Conservation (phyloP, 1,140 invertebrate genomes). For the Nasonia longicornis region DNA sequence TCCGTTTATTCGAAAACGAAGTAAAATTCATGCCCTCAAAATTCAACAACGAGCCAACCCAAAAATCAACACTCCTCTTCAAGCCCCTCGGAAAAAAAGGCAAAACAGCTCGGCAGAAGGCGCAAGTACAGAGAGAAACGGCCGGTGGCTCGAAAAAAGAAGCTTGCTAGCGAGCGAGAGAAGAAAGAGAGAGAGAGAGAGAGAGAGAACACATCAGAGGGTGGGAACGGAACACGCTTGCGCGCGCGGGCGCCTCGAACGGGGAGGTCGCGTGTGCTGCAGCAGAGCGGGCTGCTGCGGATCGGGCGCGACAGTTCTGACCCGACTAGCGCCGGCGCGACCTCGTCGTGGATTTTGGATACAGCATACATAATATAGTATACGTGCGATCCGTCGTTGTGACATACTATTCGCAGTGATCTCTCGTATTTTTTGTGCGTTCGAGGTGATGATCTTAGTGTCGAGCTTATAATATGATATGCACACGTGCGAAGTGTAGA, state of each 20-base stretch:
- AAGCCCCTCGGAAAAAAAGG: slow-evolving; percentile 4
- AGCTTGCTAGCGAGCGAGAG: slow-evolving; percentile 18
- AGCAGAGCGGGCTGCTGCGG: slow-evolving; percentile 67
- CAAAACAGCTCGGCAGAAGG: background rate
- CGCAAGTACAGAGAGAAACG: slow-evolving; percentile 33
- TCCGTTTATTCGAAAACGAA: background rate
- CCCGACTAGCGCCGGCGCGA: slow-evolving; percentile 62
- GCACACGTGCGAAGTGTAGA: no score
- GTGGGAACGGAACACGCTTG: background rate
- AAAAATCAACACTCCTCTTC: background rate
- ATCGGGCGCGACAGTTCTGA: slow-evolving; percentile 69
- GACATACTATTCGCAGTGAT: background rate
- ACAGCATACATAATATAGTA: background rate
- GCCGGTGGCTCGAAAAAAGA: background rate
- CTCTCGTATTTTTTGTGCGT: background rate
- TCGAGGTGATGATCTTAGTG: background rate
- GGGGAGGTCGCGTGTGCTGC: slow-evolving; percentile 58
- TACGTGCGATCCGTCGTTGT: slow-evolving; percentile 36
- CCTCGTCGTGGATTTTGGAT: slow-evolving; percentile 50
- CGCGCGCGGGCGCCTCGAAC: slow-evolving; percentile 17
- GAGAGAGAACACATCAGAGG: slow-evolving; percentile 38
- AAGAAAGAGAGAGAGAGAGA: slow-evolving; percentile 36
- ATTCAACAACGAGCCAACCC: background rate
- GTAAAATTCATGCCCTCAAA: no score
- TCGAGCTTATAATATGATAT: background rate